Conservation (phyloP, 2,888 invertebrate species). For the Bhutanitis thaidina region DNA sequence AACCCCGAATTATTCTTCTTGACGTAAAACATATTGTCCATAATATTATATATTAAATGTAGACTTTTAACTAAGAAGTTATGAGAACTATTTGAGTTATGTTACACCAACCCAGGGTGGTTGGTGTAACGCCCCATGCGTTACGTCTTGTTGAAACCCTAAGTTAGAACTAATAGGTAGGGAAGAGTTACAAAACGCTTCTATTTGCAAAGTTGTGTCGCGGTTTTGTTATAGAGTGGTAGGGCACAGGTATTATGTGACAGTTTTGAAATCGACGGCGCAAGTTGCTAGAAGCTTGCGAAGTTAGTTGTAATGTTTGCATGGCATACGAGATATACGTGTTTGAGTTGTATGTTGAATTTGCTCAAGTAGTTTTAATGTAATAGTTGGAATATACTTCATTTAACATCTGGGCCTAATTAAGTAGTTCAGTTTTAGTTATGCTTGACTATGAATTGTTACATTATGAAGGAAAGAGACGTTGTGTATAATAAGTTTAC, state of each 20-base stretch:
- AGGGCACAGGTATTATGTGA: conserved; percentile 39
- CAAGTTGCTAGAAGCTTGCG: conserved; percentile 35
- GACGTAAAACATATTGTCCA: too few relatives aligned
- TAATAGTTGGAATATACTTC: conserved; percentile 15
- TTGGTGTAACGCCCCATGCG: too few relatives aligned
- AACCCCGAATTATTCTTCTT: too few relatives aligned
- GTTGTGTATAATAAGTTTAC: too few relatives aligned
- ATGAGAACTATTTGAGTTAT: too few relatives aligned
- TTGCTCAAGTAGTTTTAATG: conserved; percentile 14
- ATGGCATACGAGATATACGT: conserved; percentile 14
- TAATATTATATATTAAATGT: too few relatives aligned
- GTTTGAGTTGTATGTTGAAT: conserved; percentile 14
- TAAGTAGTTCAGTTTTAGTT: conserved; percentile 5
- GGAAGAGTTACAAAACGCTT: conserved; percentile 23
- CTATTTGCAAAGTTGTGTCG: conserved; percentile 26
- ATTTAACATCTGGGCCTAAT: conserved; percentile 10
- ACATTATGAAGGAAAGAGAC: too few relatives aligned
- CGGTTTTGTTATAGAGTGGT: conserved; percentile 20
- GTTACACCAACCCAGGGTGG: too few relatives aligned
- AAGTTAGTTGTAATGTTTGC: conserved; percentile 27
- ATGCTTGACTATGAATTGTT: too few relatives aligned
- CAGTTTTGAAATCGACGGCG: conserved; percentile 57
- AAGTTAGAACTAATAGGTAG: too few relatives aligned
- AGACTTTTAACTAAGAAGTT: too few relatives aligned
- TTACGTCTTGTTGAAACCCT: too few relatives aligned